phyloP scores from a whole-genome alignment of 2,888 invertebrate species.

The Hermaeophaga mercurialis region DNA sequence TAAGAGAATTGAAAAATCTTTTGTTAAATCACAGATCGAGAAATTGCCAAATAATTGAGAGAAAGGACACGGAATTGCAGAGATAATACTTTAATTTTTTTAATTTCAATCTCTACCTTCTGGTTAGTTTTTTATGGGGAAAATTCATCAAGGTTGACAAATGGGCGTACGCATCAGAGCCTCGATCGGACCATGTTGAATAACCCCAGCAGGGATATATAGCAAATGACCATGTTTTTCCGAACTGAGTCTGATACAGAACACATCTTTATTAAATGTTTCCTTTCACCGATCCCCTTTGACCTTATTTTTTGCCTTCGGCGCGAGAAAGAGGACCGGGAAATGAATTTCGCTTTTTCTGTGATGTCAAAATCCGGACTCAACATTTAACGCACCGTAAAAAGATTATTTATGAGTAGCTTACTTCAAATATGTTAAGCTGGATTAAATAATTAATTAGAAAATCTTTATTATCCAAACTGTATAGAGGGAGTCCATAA shows the following conservation, averaged over 20 bases:
- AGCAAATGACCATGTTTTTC: constrained; percentile 28
- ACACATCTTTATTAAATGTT: constrained; percentile 29
- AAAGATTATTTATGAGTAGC: too few relatives aligned
- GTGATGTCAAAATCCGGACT: not conserved
- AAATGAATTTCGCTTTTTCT: constrained; percentile 13
- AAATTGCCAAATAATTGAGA: too few relatives aligned
- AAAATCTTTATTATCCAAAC: too few relatives aligned
- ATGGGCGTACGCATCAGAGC: constrained; percentile 18
- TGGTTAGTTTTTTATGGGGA: not conserved
- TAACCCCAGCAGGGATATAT: constrained; percentile 17
- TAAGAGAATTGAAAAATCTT: not conserved
- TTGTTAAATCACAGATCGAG: not conserved
- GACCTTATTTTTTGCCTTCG: constrained; percentile 20
- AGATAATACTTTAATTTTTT: too few relatives aligned
- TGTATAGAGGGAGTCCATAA: too few relatives aligned
- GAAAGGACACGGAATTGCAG: too few relatives aligned
- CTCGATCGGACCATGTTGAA: constrained; percentile 13
- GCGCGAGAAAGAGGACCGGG: not conserved
- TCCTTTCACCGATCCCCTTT: constrained; percentile 14
- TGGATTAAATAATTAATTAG: too few relatives aligned
- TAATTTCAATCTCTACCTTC: too few relatives aligned
- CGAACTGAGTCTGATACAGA: constrained; percentile 21
- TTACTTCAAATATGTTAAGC: too few relatives aligned
- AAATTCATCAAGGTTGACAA: constrained; percentile 26
- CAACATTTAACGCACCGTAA: not conserved